These are phyloP conservation scores for Gambusia yucatana DNA, from an alignment of 2,797 vertebrate genomes.

Conservation along the genomic window DNA sequence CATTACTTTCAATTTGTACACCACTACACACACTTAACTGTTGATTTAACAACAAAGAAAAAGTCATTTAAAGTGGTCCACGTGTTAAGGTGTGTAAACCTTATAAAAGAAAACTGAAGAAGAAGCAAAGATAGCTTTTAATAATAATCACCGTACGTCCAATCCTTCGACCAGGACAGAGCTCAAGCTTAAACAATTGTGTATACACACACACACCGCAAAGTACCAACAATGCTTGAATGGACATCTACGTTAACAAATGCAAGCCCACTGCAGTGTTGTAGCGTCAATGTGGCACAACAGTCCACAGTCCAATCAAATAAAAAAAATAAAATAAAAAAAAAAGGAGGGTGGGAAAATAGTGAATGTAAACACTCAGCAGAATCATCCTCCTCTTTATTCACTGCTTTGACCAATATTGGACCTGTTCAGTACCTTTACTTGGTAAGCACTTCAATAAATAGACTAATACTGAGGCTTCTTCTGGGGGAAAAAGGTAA, in stretches of 20 bases:
- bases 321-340: no score
- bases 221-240: conserved; percentile 74
- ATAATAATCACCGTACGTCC: conserved; percentile 65
- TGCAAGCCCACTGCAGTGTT: conserved; percentile 67
- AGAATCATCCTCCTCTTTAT: conserved; percentile 34
- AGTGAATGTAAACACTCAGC: conserved; percentile 56
- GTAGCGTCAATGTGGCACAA: conserved; percentile 76
- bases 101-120: conserved; percentile 56
- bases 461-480: conserved; percentile 61
- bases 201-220: conserved; percentile 48
- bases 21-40: conserved; percentile 78
- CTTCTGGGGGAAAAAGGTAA: not conserved
- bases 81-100: conserved; percentile 66
- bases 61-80: conserved; percentile 71
- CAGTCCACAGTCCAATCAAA: conserved; percentile 63
- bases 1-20: conserved; percentile 84
- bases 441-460: conserved; percentile 60
- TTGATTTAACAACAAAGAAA: conserved; percentile 45
- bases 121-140: conserved; percentile 74
- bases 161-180: conserved; percentile 69
- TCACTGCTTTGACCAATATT: conserved; percentile 33
- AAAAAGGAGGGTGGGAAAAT: conserved; percentile 23
- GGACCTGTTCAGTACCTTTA: conserved; percentile 67
- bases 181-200: conserved; percentile 75
- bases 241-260: conserved; percentile 67